These are phyloP conservation scores for Orussus abietinus DNA, from an alignment of 1,140 invertebrate genomes.

Conservation along the genomic window DNA sequence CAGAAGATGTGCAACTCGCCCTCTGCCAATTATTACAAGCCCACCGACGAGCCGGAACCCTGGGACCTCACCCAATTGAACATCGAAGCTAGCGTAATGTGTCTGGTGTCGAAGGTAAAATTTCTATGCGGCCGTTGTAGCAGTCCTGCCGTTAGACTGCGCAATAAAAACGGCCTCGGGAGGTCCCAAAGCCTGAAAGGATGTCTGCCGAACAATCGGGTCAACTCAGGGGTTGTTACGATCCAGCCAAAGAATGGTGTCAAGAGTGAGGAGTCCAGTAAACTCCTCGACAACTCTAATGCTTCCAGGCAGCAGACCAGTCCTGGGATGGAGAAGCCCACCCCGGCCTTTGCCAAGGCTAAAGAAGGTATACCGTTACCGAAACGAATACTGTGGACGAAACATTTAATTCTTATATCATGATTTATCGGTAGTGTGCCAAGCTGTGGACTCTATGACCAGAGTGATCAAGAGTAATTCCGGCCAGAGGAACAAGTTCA, in stretches of 20 bases:
- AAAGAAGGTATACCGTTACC: slow-evolving; percentile 47
- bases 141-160: slow-evolving; percentile 65
- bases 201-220: slow-evolving; percentile 34
- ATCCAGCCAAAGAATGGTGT: slow-evolving; percentile 47
- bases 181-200: slow-evolving; percentile 41
- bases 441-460: slow-evolving; percentile 51
- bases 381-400: no score
- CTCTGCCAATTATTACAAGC: slow-evolving; percentile 77
- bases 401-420: slow-evolving; percentile 5
- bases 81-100: slow-evolving; percentile 85
- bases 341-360: slow-evolving; percentile 39
- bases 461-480: slow-evolving; percentile 48
- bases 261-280: slow-evolving; percentile 45
- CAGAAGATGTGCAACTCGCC: slow-evolving; percentile 72
- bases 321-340: slow-evolving; percentile 28
- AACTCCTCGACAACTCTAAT: slow-evolving; percentile 37
- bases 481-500: slow-evolving; percentile 65
- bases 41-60: slow-evolving; percentile 80
- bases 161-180: slow-evolving; percentile 48
- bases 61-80: slow-evolving; percentile 86
- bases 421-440: slow-evolving; percentile 37
- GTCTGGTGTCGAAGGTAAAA: slow-evolving; percentile 75
- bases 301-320: slow-evolving; percentile 22
- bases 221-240: slow-evolving; percentile 39
- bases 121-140: slow-evolving; percentile 70